phyloP scores from a whole-genome alignment of 2,797 vertebrate species.

The Gastrophryne carolinensis region DNA sequence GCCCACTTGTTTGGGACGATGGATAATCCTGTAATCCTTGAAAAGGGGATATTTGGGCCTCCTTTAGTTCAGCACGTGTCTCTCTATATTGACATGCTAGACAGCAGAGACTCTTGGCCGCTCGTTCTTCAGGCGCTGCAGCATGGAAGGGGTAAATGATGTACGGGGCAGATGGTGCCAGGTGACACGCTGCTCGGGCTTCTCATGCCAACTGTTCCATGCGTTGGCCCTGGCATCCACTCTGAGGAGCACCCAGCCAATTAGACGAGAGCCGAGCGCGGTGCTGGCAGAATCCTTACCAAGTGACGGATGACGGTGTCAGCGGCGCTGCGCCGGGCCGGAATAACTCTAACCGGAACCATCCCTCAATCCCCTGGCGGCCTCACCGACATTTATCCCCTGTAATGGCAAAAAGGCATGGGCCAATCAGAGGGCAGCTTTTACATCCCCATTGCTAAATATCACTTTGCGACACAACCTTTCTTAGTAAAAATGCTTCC shows the following conservation, averaged over 20 bases:
- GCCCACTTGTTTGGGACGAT: no score
- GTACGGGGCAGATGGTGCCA: constrained; percentile 58
- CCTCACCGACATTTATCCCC: neutral
- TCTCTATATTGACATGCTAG: no score
- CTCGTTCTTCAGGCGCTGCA: constrained; percentile 51
- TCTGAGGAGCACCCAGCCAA: constrained; percentile 57
- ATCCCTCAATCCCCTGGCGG: neutral
- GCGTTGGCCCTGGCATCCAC: constrained; percentile 34
- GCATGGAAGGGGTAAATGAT: constrained; percentile 59
- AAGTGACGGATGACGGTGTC: constrained; percentile 41
- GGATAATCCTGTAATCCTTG: no score
- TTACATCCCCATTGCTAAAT: neutral
- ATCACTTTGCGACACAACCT: neutral
- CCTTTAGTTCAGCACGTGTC: no score
- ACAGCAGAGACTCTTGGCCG: no score
- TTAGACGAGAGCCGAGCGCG: constrained; percentile 56
- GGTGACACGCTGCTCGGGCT: constrained; percentile 60
- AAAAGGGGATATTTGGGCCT: no score
- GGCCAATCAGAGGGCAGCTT: no score
- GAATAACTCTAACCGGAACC: neutral
- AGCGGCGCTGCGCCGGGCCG: neutral
- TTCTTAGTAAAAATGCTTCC: neutral
- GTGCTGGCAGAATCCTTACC: constrained; percentile 37
- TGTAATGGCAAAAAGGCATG: no score
- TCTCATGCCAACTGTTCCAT: constrained; percentile 55